Base-by-base conservation (phyloP, 2,113 vertebrate species). In the Sander vitreus region DNA sequence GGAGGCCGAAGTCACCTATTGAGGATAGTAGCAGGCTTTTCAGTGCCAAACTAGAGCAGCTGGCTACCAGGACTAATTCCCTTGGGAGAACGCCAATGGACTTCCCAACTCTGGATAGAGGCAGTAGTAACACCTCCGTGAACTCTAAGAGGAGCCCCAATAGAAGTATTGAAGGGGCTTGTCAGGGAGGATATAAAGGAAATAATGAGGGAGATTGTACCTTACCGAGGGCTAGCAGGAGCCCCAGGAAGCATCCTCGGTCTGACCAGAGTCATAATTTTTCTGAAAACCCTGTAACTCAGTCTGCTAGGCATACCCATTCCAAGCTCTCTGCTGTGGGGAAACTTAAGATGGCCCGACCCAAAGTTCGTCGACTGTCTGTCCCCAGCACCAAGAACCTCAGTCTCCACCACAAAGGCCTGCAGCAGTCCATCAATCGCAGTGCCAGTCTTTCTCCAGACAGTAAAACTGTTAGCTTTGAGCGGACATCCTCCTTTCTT, bases 11-110 rank as follows among this genome's bases (percentile, higher is more conserved):
- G 90, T 96, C 96, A 0, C 80, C 94, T 23, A 87, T 50, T 19
- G 91, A 92, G 1, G 95, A 96, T 70, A 97, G 95, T 75, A 96
- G 97, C 86, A 97, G 96, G 84, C 95, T 97, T 62, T 98, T 98
- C 90, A 98, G 94, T 67, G 96, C 96, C 86, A 99, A 97, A 93
- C 89, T 97, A 51, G 97, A 99, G 87, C 97, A 97, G 87, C 93
- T 99, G 0, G 94, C 96, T 68, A 95, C 94, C 86, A 95, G 97
- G 86, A 96, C 96, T 60, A 97, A 95, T 86, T 98, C 97, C 1
- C 95, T 97, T 0, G 96, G 96, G 78, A 95, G 95, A 87, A 89
- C 91, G 92, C 93, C 85, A 8, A 87, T 88, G 92, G 96, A 92
- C 30, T 83, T 87, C 87, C 94, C 97, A 25, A 95, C 94, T 0